Base-by-base conservation (phyloP, 1,140 invertebrate species). In the Bicyclus anynana region DNA sequence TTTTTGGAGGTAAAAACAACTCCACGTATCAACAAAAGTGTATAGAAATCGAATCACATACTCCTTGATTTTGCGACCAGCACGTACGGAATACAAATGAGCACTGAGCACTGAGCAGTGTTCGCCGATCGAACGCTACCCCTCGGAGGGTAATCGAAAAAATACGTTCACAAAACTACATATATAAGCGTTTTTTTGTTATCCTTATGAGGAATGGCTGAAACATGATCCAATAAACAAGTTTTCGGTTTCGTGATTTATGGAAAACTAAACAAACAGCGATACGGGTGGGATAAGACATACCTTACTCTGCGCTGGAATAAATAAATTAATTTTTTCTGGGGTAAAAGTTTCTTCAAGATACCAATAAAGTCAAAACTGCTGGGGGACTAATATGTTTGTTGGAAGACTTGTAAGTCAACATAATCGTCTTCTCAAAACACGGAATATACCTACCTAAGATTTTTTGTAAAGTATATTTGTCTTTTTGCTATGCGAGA, bases 11-110 rank as follows among this genome's bases (percentile, higher is more conserved):
- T 44, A 20, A 61, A 29, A 69, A 50, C 72, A 71, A 33, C 73
- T 78, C 74, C 40, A 68, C 70, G 69, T 56, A 62, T 55, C 65
- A 72, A 53, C 54, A 47, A 48, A 56, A 61, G 61, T 72, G 72
- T 77, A 73, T 74, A 82, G 80, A 78, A 84, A 87, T 87, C 81
- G 80, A 87, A 87, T 87, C 84, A 87, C 84, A 84, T 84, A 84
- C 84, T 79, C 77, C 84, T 87, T 87, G 84, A 87, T 87, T 87
- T 80, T 81, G 84, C 77, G 78, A 72, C 76, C 68, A 75, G 60
- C 72, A 57, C 71, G 62, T 18, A 27, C 37, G 49, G 81, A 84
- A 87, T 87, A 84, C 71, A 66, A 77, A 87, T 80, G 75, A 69
- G 57, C 16, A 26, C 20, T 59, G 54, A 50, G 49, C 52, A 73